Evolutionary conservation across 2,113 vertebrate species (phyloP).

Genomic region (Lamprologus callipterus): DNA sequence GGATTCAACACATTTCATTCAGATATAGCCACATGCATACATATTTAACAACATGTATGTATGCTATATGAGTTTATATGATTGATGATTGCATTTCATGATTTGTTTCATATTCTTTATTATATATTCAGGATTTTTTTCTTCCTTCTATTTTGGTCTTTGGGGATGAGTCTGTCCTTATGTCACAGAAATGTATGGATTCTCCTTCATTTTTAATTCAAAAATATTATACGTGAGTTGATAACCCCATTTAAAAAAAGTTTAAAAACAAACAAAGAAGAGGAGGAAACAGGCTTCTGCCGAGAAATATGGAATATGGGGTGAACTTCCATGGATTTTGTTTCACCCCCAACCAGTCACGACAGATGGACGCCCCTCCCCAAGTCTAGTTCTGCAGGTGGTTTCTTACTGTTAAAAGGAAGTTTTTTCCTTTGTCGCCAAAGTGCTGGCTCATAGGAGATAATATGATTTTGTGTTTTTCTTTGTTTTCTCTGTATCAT

Average conservation of each 20-base stretch:
- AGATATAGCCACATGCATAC: not conserved
- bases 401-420: not conserved
- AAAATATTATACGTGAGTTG: not conserved
- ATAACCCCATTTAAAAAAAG: not conserved
- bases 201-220: not conserved
- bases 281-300: not conserved
- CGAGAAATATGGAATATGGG: not conserved
- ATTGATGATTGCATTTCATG: not conserved
- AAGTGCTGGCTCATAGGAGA: not conserved
- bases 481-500: not conserved
- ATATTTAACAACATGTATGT: not conserved
- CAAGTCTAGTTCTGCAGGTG: not conserved
- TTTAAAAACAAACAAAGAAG: not conserved
- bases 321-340: not conserved
- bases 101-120: not conserved
- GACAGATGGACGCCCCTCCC: not conserved
- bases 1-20: not conserved
- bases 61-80: not conserved
- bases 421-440: rapidly evolving
- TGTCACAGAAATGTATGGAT: not conserved
- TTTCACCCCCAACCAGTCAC: not conserved
- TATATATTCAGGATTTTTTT: not conserved
- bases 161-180: not conserved
- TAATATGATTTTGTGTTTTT: not conserved
- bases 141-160: not conserved